These are phyloP conservation scores for Cylas formicarius DNA, from an alignment of 1,140 invertebrate species.

Conservation along the genomic window DNA sequence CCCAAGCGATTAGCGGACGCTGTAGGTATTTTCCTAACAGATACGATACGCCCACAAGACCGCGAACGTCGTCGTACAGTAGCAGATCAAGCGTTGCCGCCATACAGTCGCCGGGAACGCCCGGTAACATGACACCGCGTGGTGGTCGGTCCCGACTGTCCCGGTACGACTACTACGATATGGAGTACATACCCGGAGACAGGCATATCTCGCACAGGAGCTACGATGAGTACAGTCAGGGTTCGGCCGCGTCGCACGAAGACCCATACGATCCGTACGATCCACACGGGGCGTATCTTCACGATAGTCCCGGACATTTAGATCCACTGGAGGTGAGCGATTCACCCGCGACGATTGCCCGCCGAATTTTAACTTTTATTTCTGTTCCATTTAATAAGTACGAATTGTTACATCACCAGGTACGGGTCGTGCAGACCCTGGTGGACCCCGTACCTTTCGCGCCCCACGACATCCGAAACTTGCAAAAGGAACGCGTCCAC, in stretches of 20 bases:
- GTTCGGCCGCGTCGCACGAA: conserved; percentile 55
- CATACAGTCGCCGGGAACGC: conserved; percentile 37
- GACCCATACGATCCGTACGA: conserved; percentile 50
- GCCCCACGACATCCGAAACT: conserved; percentile 55
- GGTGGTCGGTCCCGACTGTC: conserved; percentile 32
- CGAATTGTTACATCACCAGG: conserved; percentile 9
- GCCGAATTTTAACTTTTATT: too few species aligned
- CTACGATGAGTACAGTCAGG: conserved; percentile 58
- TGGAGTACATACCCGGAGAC: conserved; percentile 30
- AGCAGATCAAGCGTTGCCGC: conserved; percentile 34
- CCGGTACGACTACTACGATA: conserved; percentile 41
- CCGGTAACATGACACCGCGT: conserved; percentile 35
- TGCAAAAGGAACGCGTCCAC: conserved; percentile 64
- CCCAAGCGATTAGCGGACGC: too few species aligned
- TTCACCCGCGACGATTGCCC: too few species aligned
- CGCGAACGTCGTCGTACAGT: conserved; percentile 48
- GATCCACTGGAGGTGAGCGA: conserved; percentile 34
- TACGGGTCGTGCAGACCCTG: conserved; percentile 13
- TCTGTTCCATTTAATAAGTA: conserved; percentile 1
- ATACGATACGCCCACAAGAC: conserved; percentile 42
- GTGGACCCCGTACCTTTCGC: conserved; percentile 23
- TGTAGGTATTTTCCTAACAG: conserved; percentile 25
- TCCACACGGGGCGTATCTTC: conserved; percentile 21
- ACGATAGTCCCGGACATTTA: conserved; percentile 30
- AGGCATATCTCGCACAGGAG: conserved; percentile 44